Evolutionary conservation across 2,888 invertebrate genomes (phyloP).

Genomic region (Gymnocheta viridis): DNA sequence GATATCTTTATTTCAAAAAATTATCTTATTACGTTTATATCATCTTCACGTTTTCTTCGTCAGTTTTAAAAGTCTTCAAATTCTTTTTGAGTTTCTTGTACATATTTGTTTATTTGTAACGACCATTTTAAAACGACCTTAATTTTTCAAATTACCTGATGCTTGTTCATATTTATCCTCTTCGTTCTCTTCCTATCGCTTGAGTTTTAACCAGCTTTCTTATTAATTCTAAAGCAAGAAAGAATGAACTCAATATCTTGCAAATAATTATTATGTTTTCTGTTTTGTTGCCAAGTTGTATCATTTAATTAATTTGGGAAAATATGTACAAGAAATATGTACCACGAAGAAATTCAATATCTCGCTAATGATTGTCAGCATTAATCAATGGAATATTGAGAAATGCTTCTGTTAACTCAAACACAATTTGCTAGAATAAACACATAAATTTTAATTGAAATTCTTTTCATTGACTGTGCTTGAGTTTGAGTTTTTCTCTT

Average conservation of each 20-base stretch:
- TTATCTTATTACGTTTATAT: no score
- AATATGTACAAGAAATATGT: slow-evolving; percentile 18
- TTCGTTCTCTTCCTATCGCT: not conserved
- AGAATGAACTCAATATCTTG: not conserved
- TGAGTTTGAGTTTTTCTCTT: not conserved
- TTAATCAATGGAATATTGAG: not conserved
- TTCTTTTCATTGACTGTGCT: not conserved
- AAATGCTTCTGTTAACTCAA: not conserved
- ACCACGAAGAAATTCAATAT: not conserved
- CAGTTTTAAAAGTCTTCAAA: no score
- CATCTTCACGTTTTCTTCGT: no score
- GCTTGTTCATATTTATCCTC: not conserved
- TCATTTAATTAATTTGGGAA: slow-evolving; percentile 44
- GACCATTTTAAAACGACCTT: no score
- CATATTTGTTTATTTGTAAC: no score
- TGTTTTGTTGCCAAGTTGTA: slow-evolving; percentile 8
- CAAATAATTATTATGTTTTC: slow-evolving; percentile 14
- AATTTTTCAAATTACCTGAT: no score
- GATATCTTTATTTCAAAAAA: no score
- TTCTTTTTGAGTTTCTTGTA: no score
- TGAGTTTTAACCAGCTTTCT: not conserved
- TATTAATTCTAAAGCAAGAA: not conserved
- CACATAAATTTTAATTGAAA: not conserved
- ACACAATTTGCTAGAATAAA: not conserved
- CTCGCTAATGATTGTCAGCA: slow-evolving; percentile 1